Percentiles rank a stretch among this genome's conserved stretches.
These are phyloP conservation scores for Melipona bicolor DNA, from an alignment of 2,888 invertebrate species.

Conservation along the genomic window DNA sequence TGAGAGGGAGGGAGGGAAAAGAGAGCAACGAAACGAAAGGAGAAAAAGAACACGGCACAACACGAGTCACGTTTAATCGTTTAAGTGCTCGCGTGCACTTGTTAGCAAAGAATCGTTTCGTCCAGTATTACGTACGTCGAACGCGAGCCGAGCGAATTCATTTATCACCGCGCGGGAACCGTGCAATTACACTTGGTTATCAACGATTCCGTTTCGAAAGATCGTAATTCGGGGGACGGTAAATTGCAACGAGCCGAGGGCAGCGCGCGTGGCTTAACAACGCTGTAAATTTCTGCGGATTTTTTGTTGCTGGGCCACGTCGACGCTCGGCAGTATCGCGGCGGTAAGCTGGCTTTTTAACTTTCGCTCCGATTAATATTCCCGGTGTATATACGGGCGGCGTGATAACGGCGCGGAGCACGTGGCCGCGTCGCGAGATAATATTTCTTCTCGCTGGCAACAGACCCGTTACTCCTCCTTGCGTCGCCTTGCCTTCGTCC, in stretches of 20 bases:
- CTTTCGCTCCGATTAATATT: slow-evolving; percentile 19
- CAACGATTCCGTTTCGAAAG: not conserved
- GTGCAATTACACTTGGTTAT: slow-evolving; percentile 19
- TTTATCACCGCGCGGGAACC: slow-evolving; percentile 12
- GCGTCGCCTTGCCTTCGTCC: not conserved
- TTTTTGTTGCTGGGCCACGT: not conserved
- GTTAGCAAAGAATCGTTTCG: no score
- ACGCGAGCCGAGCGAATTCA: not conserved
- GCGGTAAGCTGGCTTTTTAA: not conserved
- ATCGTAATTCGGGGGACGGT: slow-evolving; percentile 11
- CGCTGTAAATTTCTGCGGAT: slow-evolving; percentile 8
- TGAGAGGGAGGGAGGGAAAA: not conserved
- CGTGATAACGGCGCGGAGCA: slow-evolving; percentile 35
- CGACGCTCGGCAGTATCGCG: not conserved
- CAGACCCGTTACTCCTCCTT: not conserved
- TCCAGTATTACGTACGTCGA: no score
- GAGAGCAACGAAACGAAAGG: not conserved
- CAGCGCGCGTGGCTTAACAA: not conserved
- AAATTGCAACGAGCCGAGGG: not conserved
- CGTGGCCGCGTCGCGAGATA: slow-evolving; percentile 19
- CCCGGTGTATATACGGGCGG: not conserved
- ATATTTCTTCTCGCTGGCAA: slow-evolving; percentile 28
- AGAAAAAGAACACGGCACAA: not conserved
- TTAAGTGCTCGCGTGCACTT: no score
- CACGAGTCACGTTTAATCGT: no score